Base-by-base conservation (phyloP, 2,113 vertebrate species). In the Dryoscopus gambensis region DNA sequence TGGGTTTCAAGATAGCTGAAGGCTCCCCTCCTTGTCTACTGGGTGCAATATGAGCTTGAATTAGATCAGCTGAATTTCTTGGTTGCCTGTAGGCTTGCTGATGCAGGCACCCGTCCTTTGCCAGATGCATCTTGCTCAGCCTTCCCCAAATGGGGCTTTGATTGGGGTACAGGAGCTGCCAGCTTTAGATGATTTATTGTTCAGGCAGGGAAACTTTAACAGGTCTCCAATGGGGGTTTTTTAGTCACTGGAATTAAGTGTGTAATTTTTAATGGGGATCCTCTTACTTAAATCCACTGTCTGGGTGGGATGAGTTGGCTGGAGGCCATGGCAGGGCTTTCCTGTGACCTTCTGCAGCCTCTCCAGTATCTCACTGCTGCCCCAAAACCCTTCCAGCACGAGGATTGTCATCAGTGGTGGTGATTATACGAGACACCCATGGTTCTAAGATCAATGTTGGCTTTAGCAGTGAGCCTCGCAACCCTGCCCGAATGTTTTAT, bases 401-500 rank as follows among this genome's bases (percentile, higher is more conserved):
- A 70, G 52, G 24, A 5, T 21, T 93, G 40, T 60, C 64, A 52
- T 44, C 60, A 31, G 11, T 49, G 9, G 19, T 42, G 59, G 8
- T 33, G 71, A 57, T 83, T 91, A 89, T 81, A 25, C 84, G 77
- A 89, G 64, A 42, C 56, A 68, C 53, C 64, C 18, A 1, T 52
- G 22, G 40, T 12, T 78, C 44, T 75, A 24, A 88, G 79, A 95
- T 96, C 93, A 17, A 46, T 71, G 64, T 33, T 78, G 75, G 52
- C 87, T 96, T 88, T 52, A 83, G 82, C 86, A 71, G 30, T 1
- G 0, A 90, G 76, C 76, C 90, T 96, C 68, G 44, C 60, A 89
- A 85, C 85, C 46, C 60, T 89, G 79, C 49, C 93, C 71, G 85
- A 44, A 78, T 93, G 79, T 90, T 94, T 94, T 86, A 96, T 97